Conservation (phyloP, 2,888 invertebrate species). For the Uloborus plumipes region DNA sequence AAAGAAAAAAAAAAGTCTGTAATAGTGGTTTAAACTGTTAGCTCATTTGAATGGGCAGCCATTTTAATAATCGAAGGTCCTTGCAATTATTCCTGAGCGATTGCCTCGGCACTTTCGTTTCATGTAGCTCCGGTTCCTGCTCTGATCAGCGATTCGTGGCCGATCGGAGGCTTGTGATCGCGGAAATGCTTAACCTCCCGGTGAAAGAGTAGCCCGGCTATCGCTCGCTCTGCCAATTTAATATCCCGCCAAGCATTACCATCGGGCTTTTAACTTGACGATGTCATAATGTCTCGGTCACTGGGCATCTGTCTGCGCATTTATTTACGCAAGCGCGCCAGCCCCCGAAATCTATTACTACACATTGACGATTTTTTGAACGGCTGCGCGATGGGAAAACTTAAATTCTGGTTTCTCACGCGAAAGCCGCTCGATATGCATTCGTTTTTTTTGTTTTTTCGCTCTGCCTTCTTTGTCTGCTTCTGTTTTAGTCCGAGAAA, state of each 20-base stretch:
- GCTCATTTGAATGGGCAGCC: too few relatives aligned
- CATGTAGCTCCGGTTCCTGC: too few relatives aligned
- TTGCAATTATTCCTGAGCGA: too few relatives aligned
- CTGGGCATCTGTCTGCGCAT: constrained; percentile 30
- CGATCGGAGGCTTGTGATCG: constrained; percentile 14
- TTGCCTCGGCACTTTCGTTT: too few relatives aligned
- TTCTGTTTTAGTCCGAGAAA: not conserved
- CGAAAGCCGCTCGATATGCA: constrained; percentile 20
- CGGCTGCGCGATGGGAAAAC: constrained; percentile 35
- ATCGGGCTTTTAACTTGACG: constrained; percentile 22
- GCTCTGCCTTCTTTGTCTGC: constrained; percentile 3
- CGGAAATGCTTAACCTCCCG: constrained; percentile 26
- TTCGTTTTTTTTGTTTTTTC: constrained; percentile 10
- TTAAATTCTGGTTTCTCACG: constrained; percentile 42
- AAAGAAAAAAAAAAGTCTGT: too few relatives aligned
- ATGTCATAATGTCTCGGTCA: constrained; percentile 43
- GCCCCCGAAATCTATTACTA: constrained; percentile 25
- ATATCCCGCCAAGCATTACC: constrained; percentile 29
- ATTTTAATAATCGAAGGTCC: too few relatives aligned
- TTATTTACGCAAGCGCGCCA: constrained; percentile 44
- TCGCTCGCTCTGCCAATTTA: constrained; percentile 9
- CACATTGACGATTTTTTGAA: constrained; percentile 23
- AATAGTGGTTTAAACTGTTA: too few relatives aligned
- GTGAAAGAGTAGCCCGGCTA: constrained; percentile 2
- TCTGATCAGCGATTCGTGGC: constrained; percentile 14